Conservation (phyloP, 2,797 vertebrate species). For the Mallotus villosus region DNA sequence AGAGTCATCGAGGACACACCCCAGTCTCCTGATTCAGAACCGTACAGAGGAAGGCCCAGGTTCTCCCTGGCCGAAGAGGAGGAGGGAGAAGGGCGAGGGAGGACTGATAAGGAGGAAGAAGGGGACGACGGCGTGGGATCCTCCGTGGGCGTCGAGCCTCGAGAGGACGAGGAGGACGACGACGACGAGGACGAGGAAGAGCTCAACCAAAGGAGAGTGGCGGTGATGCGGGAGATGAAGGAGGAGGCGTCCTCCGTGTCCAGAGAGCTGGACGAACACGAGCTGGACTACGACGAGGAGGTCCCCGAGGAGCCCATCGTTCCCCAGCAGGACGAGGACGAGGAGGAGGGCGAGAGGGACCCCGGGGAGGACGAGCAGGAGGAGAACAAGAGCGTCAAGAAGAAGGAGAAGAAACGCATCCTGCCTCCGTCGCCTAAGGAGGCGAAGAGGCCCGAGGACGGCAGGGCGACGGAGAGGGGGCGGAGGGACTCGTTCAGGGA, state of each 20-base stretch:
- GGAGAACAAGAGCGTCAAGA: conserved; percentile 60
- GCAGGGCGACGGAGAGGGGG: conserved; percentile 65
- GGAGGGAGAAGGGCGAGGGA: conserved; percentile 36
- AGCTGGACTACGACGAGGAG: conserved; percentile 97
- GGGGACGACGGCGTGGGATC: conserved; percentile 23
- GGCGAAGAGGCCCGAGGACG: conserved; percentile 64
- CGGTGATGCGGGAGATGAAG: conserved; percentile 78
- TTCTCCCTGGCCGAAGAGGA: conserved; percentile 37
- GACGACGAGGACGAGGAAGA: conserved; percentile 60
- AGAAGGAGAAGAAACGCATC: conserved; percentile 69
- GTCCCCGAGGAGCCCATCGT: conserved; percentile 88
- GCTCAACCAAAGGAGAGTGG: conserved; percentile 64
- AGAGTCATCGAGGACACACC: conserved; percentile 74
- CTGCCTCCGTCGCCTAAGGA: conserved; percentile 69
- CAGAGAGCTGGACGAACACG: conserved; percentile 93
- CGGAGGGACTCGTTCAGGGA: conserved; percentile 82
- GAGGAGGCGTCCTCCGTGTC: conserved; percentile 91
- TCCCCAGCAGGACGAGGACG: conserved; percentile 75
- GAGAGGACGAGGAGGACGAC: conserved; percentile 56
- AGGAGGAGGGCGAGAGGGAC: conserved; percentile 82
- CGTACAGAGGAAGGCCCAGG: conserved; percentile 63
- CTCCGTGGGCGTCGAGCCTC: conserved; percentile 11
- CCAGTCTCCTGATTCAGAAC: conserved; percentile 83
- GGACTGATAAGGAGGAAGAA: conserved; percentile 72
- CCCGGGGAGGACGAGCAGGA: conserved; percentile 70